These are phyloP conservation scores for Oreochromis mossambicus DNA, from an alignment of 2,797 vertebrate species.

Conservation along the genomic window DNA sequence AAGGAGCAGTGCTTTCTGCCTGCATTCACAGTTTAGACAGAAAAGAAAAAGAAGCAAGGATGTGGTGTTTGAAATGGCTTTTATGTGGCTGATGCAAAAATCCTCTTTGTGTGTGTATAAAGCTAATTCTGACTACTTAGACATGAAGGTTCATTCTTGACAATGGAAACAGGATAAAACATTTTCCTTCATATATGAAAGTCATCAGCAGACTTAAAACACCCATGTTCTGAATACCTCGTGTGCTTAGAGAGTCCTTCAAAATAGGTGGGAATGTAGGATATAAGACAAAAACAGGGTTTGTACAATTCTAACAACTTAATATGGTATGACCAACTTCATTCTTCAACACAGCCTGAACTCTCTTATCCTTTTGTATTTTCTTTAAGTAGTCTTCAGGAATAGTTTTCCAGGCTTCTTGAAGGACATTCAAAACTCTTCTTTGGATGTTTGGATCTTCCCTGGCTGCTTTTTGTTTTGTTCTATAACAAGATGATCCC, in stretches of 20 bases:
- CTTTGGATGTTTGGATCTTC: neutral
- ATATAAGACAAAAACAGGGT: neutral
- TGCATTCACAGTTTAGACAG: neutral
- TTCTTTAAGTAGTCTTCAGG: neutral
- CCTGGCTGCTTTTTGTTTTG: neutral
- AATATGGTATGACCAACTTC: neutral
- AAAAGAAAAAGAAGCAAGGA: neutral
- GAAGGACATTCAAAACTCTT: neutral
- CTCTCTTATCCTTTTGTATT: neutral
- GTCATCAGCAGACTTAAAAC: neutral
- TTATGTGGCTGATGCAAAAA: neutral
- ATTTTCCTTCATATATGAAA: neutral
- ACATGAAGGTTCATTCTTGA: neutral
- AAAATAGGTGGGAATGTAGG: neutral
- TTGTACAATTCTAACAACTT: neutral
- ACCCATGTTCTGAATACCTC: neutral
- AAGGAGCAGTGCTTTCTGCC: neutral
- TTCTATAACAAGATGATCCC: neutral
- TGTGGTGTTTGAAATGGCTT: neutral
- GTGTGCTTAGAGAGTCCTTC: neutral
- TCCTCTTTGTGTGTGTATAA: neutral
- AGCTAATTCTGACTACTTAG: neutral
- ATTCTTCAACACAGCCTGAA: neutral
- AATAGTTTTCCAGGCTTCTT: neutral
- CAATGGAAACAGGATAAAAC: neutral